Conservation (phyloP, 1,140 invertebrate genomes). For the Elymnias hypermnestra region DNA sequence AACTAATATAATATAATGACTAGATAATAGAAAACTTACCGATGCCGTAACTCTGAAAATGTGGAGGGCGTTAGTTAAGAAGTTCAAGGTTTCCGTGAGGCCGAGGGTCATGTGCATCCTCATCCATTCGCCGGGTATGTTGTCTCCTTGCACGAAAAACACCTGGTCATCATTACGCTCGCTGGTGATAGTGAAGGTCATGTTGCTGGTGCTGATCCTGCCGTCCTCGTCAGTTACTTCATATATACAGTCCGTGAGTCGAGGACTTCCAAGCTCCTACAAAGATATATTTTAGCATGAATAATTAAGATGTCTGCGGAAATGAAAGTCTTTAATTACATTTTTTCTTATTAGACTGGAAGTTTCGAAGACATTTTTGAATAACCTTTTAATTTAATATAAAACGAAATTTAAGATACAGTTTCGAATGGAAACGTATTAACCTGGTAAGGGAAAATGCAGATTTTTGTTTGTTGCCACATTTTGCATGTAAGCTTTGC, state of each 20-base stretch:
- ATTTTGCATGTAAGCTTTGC: too few relatives aligned
- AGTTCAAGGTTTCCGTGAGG: slow-evolving; percentile 40
- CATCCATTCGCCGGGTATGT: slow-evolving; percentile 32
- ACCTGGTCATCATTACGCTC: slow-evolving; percentile 41
- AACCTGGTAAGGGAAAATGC: too few relatives aligned
- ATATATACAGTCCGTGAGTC: slow-evolving; percentile 58
- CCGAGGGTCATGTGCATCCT: slow-evolving; percentile 54
- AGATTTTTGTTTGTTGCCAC: too few relatives aligned
- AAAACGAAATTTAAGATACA: too few relatives aligned
- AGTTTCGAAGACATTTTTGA: too few relatives aligned
- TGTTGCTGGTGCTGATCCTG: slow-evolving; percentile 55
- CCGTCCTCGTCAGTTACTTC: slow-evolving; percentile 68
- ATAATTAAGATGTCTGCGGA: too few relatives aligned
- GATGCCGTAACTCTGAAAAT: slow-evolving; percentile 59
- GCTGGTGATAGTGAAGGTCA: slow-evolving; percentile 55
- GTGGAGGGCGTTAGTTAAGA: slow-evolving; percentile 52
- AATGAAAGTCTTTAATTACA: too few relatives aligned
- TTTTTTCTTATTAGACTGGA: too few relatives aligned
- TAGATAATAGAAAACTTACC: slow-evolving; percentile 35
- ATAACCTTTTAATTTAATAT: too few relatives aligned
- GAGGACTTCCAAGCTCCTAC: slow-evolving; percentile 59
- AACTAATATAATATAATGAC: neutral
- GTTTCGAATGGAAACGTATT: too few relatives aligned
- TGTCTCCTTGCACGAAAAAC: slow-evolving; percentile 43
- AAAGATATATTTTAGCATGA: too few relatives aligned